A percentile compares a stretch with the other conserved stretches of the same genome.
Evolutionary conservation across 2,113 vertebrate genomes (phyloP).

Genomic region (Todiramphus saurophagus): DNA sequence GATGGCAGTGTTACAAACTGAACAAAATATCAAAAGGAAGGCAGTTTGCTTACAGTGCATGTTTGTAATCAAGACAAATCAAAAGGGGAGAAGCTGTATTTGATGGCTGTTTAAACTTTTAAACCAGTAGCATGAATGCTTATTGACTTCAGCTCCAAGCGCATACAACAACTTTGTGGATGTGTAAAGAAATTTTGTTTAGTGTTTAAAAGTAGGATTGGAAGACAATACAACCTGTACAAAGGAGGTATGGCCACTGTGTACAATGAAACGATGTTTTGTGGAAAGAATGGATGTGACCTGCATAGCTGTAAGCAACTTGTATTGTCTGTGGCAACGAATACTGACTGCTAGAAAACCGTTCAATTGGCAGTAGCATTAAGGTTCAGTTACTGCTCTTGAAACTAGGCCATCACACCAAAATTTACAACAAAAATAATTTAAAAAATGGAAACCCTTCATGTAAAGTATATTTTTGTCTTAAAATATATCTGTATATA

Average conservation of each 20-base stretch:
- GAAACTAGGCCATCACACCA: neutral
- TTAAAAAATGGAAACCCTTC: neutral
- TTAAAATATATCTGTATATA: neutral
- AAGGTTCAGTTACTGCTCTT: neutral
- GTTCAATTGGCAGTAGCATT: neutral
- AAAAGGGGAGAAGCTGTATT: neutral
- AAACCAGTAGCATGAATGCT: neutral
- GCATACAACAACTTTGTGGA: neutral
- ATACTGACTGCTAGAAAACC: neutral
- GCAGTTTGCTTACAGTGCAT: neutral
- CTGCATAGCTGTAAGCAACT: neutral
- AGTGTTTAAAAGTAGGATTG: neutral
- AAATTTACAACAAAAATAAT: neutral
- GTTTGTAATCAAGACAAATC: neutral
- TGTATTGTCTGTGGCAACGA: neutral
- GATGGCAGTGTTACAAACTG: neutral
- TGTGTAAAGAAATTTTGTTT: neutral
- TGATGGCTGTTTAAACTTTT: neutral
- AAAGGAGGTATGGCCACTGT: neutral
- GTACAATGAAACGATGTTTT: neutral
- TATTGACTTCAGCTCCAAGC: neutral
- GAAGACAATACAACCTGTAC: neutral
- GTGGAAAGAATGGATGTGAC: neutral
- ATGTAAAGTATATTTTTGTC: neutral
- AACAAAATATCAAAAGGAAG: neutral